phyloP scores from a whole-genome alignment of 92 coral and sea anemone species.

The Isaurus tuberculatus region DNA sequence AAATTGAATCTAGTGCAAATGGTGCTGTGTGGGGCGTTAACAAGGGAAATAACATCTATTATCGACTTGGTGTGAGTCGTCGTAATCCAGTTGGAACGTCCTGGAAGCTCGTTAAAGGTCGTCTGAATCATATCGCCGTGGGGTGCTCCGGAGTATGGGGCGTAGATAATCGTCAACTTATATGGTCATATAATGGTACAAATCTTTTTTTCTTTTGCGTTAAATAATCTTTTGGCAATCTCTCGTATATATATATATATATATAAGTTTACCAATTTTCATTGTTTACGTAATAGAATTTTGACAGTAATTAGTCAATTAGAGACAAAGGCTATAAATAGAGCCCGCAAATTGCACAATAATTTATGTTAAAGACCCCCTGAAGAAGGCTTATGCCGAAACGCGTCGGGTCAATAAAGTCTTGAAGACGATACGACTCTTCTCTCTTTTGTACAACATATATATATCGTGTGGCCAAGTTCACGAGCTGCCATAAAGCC shows the following conservation, averaged over 20 bases:
- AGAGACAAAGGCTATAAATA: too few species aligned
- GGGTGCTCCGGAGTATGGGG: neutral
- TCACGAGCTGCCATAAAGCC: too few species aligned
- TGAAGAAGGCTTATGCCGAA: too few species aligned
- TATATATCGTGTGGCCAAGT: too few species aligned
- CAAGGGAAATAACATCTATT: neutral
- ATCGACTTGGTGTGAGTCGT: slow-evolving; percentile 2
- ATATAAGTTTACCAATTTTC: too few species aligned
- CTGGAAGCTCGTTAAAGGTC: neutral
- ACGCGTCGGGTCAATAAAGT: too few species aligned
- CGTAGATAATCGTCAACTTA: neutral
- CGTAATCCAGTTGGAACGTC: neutral
- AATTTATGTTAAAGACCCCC: too few species aligned
- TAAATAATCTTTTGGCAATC: neutral
- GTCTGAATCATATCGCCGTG: neutral
- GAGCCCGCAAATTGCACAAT: too few species aligned
- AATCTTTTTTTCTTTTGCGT: neutral
- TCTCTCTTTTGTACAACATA: too few species aligned
- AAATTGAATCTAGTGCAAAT: neutral
- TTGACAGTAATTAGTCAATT: too few species aligned
- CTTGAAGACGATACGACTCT: too few species aligned
- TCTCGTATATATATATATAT: neutral
- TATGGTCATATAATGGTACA: neutral
- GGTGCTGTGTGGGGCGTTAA: neutral
- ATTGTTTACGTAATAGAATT: too few species aligned